Evolutionary conservation across 2,888 invertebrate genomes (phyloP), one percentile per base, ranked within the genome.

Genomic region (Xanthia icteritia): DNA sequence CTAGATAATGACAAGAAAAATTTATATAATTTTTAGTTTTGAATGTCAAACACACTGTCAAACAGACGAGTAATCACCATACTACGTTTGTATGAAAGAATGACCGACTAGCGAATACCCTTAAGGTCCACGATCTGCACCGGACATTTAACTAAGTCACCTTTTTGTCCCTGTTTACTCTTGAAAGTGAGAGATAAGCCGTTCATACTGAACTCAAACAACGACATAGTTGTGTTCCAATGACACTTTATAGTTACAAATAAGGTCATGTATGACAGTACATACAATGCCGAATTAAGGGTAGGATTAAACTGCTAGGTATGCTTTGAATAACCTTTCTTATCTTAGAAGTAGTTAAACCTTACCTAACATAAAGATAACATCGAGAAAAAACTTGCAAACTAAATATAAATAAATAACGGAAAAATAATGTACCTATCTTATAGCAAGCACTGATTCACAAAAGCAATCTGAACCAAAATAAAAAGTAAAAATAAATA

Each of bases 101-200:
- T n/a, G n/a, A n/a, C n/a, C n/a, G n/a, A n/a, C n/a, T n/a, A n/a
- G n/a, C n/a, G n/a, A n/a, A n/a, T n/a, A n/a, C n/a, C 36, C 36
- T 67, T 60, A 13, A n/a, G 23, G 31, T 45, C 20, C 73, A 42
- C 51, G 39, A 54, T 31, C 36, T 36, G 23, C 23, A 9, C 5
- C 42, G 27, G 31, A 48, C 60, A 77, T 58, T 36, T 36, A 27
- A 67, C 8, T 39, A 64, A 64, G 60, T 77, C 72, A 80, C 77
- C 76, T 64, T 64, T 70, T 66, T 54, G 66, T 85, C 69, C 65
- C n/a, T 15, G 20, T 81, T 74, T 71, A 82, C 64, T 65, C 42
- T 81, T 71, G 31, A 61, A 70, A 77, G 61, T 66, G 2, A 8
- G 54, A 42, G 66, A 85, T 81, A 83, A 77, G 42, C 39, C 27